A percentile compares a stretch with the other conserved stretches of the same genome.
These are phyloP conservation scores for Alloscopus bannaensis DNA, from an alignment of 2,888 invertebrate genomes.

Conservation along the genomic window DNA sequence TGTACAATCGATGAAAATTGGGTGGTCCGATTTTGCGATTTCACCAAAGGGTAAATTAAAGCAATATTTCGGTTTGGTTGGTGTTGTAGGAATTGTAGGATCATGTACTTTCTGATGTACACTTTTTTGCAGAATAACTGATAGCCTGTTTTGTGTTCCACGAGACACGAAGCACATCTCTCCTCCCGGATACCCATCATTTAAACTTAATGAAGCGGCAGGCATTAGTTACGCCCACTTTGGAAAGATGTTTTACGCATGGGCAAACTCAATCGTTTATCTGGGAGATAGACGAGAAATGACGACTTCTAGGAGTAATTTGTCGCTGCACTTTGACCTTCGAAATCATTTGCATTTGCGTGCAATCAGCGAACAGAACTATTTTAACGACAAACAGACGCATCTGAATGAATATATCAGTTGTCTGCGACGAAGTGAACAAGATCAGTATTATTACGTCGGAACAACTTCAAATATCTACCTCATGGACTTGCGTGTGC, in stretches of 20 bases:
- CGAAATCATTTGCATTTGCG: conserved; percentile 17
- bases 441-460: conserved; percentile 68
- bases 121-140: conserved; percentile 2
- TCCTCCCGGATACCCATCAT: conserved; percentile 33
- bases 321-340: conserved; percentile 57
- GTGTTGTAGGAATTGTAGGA: neutral
- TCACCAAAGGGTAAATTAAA: conserved; percentile 56
- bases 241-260: conserved; percentile 52
- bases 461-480: conserved; percentile 68
- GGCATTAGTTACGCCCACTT: conserved; percentile 49
- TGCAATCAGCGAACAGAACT: conserved; percentile 64
- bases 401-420: conserved; percentile 64
- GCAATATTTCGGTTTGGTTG: neutral
- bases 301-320: conserved; percentile 8
- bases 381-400: conserved; percentile 20
- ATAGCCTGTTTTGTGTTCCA: neutral
- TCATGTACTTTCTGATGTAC: neutral
- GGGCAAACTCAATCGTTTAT: conserved; percentile 59
- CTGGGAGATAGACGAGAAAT: conserved; percentile 61
- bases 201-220: conserved; percentile 62
- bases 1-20: conserved; percentile 69
- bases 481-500: conserved; percentile 70
- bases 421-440: conserved; percentile 57
- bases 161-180: neutral
- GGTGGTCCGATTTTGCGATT: conserved; percentile 55